Percentiles rank a stretch among this genome's conserved stretches.
Conservation (phyloP, 2,888 invertebrate species). For the Ophioninae sp. region DNA sequence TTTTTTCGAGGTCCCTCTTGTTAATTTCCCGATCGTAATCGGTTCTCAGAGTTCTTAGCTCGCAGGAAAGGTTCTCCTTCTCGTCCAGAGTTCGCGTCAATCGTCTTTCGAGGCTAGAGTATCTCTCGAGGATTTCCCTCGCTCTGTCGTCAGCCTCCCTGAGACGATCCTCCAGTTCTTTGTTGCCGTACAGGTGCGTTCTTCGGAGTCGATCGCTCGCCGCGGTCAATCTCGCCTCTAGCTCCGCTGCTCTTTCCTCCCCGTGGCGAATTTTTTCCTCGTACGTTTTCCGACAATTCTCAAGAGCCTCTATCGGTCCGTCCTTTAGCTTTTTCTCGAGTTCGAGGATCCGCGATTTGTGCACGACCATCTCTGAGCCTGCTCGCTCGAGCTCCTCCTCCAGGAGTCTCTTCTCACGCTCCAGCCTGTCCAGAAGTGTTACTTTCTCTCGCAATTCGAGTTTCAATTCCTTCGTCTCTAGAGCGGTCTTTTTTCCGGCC, state of each 20-base stretch:
- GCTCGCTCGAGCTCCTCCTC: constrained; percentile 82
- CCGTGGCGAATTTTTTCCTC: constrained; percentile 69
- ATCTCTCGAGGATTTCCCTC: constrained; percentile 73
- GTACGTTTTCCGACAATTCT: constrained; percentile 61
- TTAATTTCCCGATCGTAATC: constrained; percentile 83
- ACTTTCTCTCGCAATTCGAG: constrained; percentile 84
- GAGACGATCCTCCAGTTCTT: constrained; percentile 69
- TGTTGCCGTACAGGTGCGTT: constrained; percentile 67
- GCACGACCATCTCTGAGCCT: constrained; percentile 67
- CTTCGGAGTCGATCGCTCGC: constrained; percentile 70
- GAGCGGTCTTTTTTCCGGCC: constrained; percentile 83
- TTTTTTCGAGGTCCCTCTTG: constrained; percentile 84
- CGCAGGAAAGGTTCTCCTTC: constrained; percentile 83
- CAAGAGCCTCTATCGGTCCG: constrained; percentile 65
- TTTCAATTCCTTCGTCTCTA: constrained; percentile 83
- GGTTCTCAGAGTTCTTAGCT: constrained; percentile 83
- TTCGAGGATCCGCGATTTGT: constrained; percentile 66
- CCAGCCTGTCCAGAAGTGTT: constrained; percentile 82
- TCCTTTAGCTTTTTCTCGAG: constrained; percentile 72
- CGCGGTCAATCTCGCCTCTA: constrained; percentile 70
- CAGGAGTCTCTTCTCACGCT: constrained; percentile 83
- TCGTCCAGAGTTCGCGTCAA: constrained; percentile 72
- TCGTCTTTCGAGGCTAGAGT: constrained; percentile 73
- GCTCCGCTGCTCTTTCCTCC: constrained; percentile 68
- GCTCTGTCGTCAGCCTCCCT: constrained; percentile 72